Evolutionary conservation across 92 coral and sea anemone species (phyloP), one percentile per base, ranked within the genome.

Genomic region (Actinostola sp.): DNA sequence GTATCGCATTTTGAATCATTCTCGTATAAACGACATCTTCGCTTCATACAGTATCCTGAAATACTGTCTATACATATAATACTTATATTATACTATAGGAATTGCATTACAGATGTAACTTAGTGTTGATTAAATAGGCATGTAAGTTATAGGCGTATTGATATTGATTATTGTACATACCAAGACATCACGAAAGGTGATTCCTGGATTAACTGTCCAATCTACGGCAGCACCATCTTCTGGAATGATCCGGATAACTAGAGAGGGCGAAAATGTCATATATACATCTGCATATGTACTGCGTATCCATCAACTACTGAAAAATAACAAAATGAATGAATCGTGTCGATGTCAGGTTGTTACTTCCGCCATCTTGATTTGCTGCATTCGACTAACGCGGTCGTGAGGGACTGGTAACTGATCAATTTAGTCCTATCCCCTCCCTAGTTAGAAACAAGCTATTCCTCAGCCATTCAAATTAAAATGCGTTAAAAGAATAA

Each of bases 161-260:
- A n/a, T 3, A 61, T 13, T 61, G 39, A 61, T 4, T 2, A 12
- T 11, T 2, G 0, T 11, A 66, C 92, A 67, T 87, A 94, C 98
- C 97, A 94, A 61, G 33, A 94, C 98, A 91, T 94, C 98, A 45
- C 98, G 86, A 29, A 94, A 94, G 16, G 73, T 72, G 56, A 91
- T 77, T 36, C 72, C 71, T 26, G 81, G 81, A 66, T 78, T 79
- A 24, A 88, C 98, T 8, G 84, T 61, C 97, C 98, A 94, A 46
- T 94, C 98, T 46, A 89, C 91, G 25, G 81, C 93, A 70, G 86
- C 88, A 25, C 97, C 98, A 64, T 89, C 91, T 14, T 92, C 89
- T 42, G 92, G 85, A 41, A 87, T 78, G 68, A 94, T 84, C 52
- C 98, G 86, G 25, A 93, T 75, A 55, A 93, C 89, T 80, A 93